These are phyloP conservation scores for Oxycera nigricornis DNA, from an alignment of 2,888 invertebrate species.

Conservation along the genomic window DNA sequence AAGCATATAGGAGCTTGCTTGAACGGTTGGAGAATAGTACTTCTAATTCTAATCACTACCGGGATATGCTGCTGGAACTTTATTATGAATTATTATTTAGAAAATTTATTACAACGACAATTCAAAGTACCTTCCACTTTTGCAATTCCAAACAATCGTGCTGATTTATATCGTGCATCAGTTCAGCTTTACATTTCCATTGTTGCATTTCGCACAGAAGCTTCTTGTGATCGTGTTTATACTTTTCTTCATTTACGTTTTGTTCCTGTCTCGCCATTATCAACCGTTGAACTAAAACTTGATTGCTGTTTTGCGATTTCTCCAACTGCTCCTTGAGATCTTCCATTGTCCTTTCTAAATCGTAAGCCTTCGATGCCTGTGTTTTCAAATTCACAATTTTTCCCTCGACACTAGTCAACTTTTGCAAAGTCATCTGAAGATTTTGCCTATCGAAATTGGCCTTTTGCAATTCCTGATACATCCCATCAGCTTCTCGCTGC, in stretches of 20 bases:
- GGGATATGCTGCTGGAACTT: neutral
- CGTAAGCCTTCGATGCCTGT: neutral
- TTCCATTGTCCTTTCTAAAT: neutral
- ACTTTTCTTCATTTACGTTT: neutral
- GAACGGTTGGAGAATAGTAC: no score
- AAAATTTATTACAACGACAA: neutral
- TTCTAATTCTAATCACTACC: no score
- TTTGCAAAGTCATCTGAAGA: constrained; percentile 3
- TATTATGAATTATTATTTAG: neutral
- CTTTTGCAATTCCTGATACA: constrained; percentile 13
- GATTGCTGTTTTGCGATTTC: neutral
- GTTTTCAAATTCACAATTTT: constrained; percentile 14
- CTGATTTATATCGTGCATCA: neutral
- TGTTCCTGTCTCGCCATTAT: neutral
- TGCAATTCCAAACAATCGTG: constrained; percentile 1
- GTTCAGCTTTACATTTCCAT: constrained; percentile 23
- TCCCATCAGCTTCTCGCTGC: neutral
- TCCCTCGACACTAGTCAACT: neutral
- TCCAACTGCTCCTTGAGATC: neutral
- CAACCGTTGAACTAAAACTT: neutral
- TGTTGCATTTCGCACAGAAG: neutral
- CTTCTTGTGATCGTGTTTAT: neutral
- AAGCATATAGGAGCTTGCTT: no score
- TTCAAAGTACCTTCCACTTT: constrained; percentile 21
- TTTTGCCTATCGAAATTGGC: constrained; percentile 12